Conservation (phyloP, 2,888 invertebrate genomes). For the Noctua comes region DNA sequence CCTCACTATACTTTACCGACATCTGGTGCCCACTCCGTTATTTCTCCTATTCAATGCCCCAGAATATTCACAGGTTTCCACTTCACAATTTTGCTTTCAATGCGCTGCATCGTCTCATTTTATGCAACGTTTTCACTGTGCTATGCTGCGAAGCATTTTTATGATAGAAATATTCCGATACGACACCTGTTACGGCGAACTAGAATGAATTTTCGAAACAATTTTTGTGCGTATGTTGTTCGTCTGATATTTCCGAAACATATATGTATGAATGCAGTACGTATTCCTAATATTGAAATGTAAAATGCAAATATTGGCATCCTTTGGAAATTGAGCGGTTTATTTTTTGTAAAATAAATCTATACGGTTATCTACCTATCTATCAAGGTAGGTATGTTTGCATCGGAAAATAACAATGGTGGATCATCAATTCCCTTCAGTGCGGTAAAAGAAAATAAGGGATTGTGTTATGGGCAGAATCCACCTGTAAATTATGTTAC, state of each 20-base stretch:
- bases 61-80: constrained; percentile 80
- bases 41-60: constrained; percentile 79
- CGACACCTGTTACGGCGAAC: constrained; percentile 58
- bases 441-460: constrained; percentile 29
- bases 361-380: background rate
- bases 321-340: background rate
- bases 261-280: constrained; percentile 1
- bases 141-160: constrained; percentile 69
- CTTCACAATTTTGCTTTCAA: constrained; percentile 78
- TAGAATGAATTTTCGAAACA: constrained; percentile 53
- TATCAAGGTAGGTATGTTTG: background rate
- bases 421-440: constrained; percentile 34
- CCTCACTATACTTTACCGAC: constrained; percentile 56
- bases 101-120: constrained; percentile 75
- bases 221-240: constrained; percentile 33
- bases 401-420: constrained; percentile 28
- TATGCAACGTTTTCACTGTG: constrained; percentile 74
- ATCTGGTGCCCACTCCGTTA: constrained; percentile 74
- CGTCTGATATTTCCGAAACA: constrained; percentile 13
- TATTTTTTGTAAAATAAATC: constrained; percentile 7
- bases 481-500: background rate
- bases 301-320: constrained; percentile 11
- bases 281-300: constrained; percentile 28
- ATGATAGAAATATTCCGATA: constrained; percentile 72
- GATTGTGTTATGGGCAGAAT: constrained; percentile 22